A percentile compares a stretch with the other conserved stretches of the same genome.
Evolutionary conservation across 2,113 vertebrate genomes (phyloP).

Genomic region (Rutilus rutilus): DNA sequence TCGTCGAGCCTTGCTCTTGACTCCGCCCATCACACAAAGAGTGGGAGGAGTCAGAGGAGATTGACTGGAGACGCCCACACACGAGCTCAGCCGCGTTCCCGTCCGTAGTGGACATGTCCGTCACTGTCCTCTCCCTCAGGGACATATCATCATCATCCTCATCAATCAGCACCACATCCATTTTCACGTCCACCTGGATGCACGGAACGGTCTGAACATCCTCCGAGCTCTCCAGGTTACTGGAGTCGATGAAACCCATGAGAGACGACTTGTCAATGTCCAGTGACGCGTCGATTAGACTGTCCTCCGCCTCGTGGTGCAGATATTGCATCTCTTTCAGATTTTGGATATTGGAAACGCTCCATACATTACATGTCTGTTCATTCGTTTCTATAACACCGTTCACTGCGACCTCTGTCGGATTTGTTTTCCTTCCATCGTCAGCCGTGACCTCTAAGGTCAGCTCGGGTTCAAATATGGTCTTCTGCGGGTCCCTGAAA

Average conservation of each 20-base stretch:
- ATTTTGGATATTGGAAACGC: constrained; percentile 7
- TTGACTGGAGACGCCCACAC: constrained; percentile 83
- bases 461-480: constrained; percentile 55
- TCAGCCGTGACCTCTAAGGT: neutral
- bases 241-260: constrained; percentile 82
- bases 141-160: constrained; percentile 96
- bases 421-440: neutral
- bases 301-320: constrained; percentile 28
- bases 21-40: constrained; percentile 75
- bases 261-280: constrained; percentile 39
- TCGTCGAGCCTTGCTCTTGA: constrained; percentile 49
- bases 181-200: constrained; percentile 84
- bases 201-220: constrained; percentile 85
- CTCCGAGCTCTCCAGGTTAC: constrained; percentile 82
- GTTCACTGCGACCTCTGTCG: neutral
- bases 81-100: constrained; percentile 91
- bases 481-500: constrained; percentile 62
- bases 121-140: constrained; percentile 91
- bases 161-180: constrained; percentile 90
- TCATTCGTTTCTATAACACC: neutral
- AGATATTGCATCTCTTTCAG: constrained; percentile 33
- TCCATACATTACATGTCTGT: neutral
- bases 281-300: constrained; percentile 12
- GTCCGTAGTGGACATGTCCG: constrained; percentile 85
- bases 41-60: constrained; percentile 88